Evolutionary conservation across 2,113 vertebrate genomes (phyloP).

Genomic region (Gymnogyps californianus): DNA sequence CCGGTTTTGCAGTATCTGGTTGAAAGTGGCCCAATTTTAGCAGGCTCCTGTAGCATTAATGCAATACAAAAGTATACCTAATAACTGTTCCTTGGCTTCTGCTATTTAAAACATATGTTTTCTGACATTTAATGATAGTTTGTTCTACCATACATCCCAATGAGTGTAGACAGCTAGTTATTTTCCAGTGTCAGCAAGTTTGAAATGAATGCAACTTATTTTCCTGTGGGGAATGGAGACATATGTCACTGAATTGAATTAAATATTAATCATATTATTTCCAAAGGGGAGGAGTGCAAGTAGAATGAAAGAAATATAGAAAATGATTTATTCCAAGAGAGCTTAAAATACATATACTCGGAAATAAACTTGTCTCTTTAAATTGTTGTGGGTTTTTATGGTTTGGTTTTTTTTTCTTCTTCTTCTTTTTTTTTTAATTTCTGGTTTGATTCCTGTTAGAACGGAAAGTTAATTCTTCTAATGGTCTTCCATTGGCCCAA

Average conservation of each 20-base stretch:
- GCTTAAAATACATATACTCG: background rate
- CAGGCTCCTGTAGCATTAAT: background rate
- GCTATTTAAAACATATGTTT: background rate
- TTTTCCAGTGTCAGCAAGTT: background rate
- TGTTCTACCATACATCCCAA: background rate
- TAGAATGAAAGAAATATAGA: background rate
- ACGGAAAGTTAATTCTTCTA: slow-evolving; percentile 32
- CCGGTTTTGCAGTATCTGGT: background rate
- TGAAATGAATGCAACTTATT: background rate
- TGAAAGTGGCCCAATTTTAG: background rate
- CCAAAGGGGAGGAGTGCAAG: background rate
- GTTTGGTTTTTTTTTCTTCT: background rate
- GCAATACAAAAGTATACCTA: background rate
- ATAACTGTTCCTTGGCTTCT: background rate
- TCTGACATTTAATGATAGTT: background rate
- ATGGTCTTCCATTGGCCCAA: background rate
- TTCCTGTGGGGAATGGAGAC: background rate
- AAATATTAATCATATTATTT: background rate
- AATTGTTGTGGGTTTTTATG: background rate
- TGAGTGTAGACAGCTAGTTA: background rate
- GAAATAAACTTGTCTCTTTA: background rate
- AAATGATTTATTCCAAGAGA: background rate
- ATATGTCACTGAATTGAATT: background rate
- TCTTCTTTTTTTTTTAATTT: background rate
- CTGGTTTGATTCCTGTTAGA: background rate